Base-by-base conservation (phyloP, 1,140 invertebrate genomes). In the Helicoverpa armigera region DNA sequence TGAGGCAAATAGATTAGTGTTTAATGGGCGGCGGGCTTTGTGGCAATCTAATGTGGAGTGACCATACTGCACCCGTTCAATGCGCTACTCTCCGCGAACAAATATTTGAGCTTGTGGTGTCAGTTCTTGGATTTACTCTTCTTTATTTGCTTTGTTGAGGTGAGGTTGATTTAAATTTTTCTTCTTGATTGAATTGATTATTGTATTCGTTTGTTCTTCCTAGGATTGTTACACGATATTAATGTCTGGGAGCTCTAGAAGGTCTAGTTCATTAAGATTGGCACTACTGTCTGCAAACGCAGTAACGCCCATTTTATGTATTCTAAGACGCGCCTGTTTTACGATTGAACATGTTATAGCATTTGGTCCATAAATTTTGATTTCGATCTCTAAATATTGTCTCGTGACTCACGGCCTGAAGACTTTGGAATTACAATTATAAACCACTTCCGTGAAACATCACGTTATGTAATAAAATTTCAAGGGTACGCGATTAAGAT, bases 311-410 rank as follows among this genome's bases (percentile, higher is more conserved):
- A 76, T 63, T 85, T 85, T 83, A 82, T 85, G 81, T 78, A 79
- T 85, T 77, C 75, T 56, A n/a, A 53, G 79, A 70, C 81, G 79
- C 69, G 81, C 18, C 78, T 4, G 63, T 61, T 85, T 86, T 86
- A 86, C 78, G 82, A 83, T 53, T 35, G 43, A 50, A 63, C 70
- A 31, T 67, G 72, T 85, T 79, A 83, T 69, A 58, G 60, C 78
- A 69, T 81, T 74, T 54, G 63, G 80, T 70, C 82, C 80, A 84
- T 86, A 84, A 86, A 76, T 60, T 58, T 67, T 77, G 82, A 86
- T 84, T 82, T 76, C 82, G 54, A 86, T 86, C 82, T 82, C 51
- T 70, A 79, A 69, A 80, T 58, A 50, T 54, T 79, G 76, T 43
- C 54, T 70, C n/a, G 56, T 80, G 82, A 82, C 67, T 77, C 74